Conservation (phyloP, 2,797 vertebrate genomes). For the Ispidina lecontei region DNA sequence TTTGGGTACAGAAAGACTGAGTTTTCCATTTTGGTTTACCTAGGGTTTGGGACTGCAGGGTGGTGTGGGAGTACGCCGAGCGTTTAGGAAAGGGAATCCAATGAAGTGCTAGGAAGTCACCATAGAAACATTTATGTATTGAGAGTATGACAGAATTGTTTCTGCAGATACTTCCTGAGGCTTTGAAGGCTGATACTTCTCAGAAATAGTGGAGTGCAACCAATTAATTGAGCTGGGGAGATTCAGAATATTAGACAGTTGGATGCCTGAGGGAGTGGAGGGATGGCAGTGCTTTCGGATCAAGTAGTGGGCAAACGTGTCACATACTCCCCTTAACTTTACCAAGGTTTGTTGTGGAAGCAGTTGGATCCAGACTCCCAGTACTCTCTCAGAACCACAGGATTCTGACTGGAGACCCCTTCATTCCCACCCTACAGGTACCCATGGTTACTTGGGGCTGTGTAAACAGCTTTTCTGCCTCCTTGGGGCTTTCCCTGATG, state of each 20-base stretch:
- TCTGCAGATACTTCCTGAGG: neutral
- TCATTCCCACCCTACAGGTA: neutral
- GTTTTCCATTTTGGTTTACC: slow-evolving; percentile 44
- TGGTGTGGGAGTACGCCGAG: slow-evolving; percentile 48
- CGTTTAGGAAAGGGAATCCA: slow-evolving; percentile 24
- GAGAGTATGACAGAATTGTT: slow-evolving; percentile 19
- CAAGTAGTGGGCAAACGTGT: neutral
- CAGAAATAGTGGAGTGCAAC: neutral
- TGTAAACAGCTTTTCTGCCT: neutral
- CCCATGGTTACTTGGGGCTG: neutral
- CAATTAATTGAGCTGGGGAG: neutral
- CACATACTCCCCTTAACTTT: neutral
- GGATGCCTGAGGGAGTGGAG: neutral
- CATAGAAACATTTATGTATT: slow-evolving; percentile 58
- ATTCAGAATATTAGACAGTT: neutral
- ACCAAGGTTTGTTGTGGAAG: neutral
- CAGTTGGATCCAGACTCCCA: neutral
- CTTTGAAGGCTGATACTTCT: slow-evolving; percentile 4
- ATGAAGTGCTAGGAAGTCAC: slow-evolving; percentile 43
- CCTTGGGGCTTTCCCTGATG: neutral
- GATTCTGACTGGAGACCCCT: neutral
- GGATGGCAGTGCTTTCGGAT: neutral
- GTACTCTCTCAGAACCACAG: neutral
- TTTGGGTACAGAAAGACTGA: neutral
- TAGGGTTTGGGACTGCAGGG: slow-evolving; percentile 18